Evolutionary conservation across 53 echinoderm and acorn worm genomes (phyloP).

Genomic region (Paracentrotus lividus): DNA sequence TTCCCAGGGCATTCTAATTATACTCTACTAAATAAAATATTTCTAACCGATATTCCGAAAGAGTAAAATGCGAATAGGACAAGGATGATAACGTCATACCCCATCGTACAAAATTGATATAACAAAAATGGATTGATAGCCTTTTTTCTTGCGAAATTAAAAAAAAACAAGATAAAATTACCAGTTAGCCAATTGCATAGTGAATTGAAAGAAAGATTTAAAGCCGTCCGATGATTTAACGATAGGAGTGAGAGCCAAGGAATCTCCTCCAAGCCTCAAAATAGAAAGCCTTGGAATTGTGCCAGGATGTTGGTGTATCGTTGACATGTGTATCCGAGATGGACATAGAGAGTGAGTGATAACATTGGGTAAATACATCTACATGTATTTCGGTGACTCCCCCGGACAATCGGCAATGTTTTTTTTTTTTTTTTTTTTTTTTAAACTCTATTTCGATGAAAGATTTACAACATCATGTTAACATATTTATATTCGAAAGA

Average conservation of each 20-base stretch:
- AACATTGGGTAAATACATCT: no score
- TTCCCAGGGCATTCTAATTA: no score
- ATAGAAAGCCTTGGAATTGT: conserved; percentile 15
- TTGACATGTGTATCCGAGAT: not conserved
- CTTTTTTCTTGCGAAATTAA: not conserved
- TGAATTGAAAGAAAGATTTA: not conserved
- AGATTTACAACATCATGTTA: no score
- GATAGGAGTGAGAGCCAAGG: conserved; percentile 20
- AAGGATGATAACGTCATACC: not conserved
- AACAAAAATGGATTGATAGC: not conserved
- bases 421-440: no score
- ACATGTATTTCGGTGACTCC: not conserved
- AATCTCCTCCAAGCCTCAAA: conserved; percentile 4
- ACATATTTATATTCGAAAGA: no score
- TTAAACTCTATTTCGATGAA: no score
- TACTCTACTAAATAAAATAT: not conserved
- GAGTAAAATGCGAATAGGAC: not conserved
- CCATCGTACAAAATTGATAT: not conserved
- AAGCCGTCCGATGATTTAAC: not conserved
- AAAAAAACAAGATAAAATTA: conserved; percentile 15
- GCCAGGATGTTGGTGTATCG: not conserved
- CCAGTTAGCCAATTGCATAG: not conserved
- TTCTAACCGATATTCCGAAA: not conserved
- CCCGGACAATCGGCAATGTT: no score
- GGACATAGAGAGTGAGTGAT: not conserved